These are phyloP conservation scores for Brachionus asplanchnoidis DNA, from an alignment of 1,140 invertebrate genomes.

Conservation along the genomic window DNA sequence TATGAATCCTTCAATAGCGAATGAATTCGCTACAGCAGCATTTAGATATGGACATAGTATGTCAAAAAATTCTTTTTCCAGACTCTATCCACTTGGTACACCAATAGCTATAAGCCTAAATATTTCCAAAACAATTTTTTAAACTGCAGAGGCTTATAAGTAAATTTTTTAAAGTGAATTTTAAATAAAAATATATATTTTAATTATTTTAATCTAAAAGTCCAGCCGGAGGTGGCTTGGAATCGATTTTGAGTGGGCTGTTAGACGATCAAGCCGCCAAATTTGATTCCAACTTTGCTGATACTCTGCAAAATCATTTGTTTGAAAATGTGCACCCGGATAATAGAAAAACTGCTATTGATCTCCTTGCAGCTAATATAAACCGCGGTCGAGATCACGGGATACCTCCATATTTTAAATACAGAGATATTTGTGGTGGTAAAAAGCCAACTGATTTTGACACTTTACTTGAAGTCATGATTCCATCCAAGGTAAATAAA, in stretches of 20 bases:
- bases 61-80: neutral
- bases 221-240: neutral
- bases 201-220: neutral
- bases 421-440: neutral
- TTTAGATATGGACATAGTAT: constrained; percentile 7
- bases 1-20: neutral
- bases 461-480: neutral
- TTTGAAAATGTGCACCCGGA: neutral
- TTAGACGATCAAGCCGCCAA: neutral
- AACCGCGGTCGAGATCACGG: constrained; percentile 84
- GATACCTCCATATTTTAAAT: constrained; percentile 68
- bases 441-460: neutral
- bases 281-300: constrained; percentile 1
- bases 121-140: neutral
- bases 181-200: neutral
- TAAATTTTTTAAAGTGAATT: neutral
- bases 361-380: constrained; percentile 76
- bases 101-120: neutral
- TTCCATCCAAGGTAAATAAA: neutral
- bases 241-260: neutral
- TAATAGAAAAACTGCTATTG: constrained; percentile 50
- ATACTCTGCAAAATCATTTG: constrained; percentile 21
- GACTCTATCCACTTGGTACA: neutral
- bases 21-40: constrained; percentile 27
- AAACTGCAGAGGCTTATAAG: neutral